Percentiles rank a stretch among this genome's conserved stretches.
phyloP scores from a whole-genome alignment of 1,140 invertebrate genomes.

The Ceratitis capitata region DNA sequence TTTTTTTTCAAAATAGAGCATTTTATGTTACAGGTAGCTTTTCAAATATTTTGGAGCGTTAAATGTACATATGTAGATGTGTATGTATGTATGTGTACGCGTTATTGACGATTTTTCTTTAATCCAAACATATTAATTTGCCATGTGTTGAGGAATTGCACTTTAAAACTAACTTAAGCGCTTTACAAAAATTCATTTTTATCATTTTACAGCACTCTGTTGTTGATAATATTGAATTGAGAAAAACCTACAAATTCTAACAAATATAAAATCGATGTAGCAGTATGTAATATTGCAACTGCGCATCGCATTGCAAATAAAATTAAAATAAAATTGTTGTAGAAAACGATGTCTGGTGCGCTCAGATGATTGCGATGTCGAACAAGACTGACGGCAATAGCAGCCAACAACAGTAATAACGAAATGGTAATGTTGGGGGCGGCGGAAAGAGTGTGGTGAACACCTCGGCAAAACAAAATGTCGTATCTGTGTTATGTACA shows the following conservation, averaged over 20 bases:
- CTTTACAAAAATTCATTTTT: not conserved
- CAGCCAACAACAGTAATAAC: not conserved
- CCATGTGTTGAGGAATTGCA: not conserved
- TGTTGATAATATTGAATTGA: not conserved
- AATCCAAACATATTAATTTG: not conserved
- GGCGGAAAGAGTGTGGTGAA: not conserved
- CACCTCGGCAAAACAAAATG: constrained; percentile 12
- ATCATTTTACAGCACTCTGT: not conserved
- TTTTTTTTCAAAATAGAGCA: not conserved
- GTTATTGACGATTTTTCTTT: too few species aligned
- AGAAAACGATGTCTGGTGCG: constrained; percentile 24
- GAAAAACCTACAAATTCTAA: not conserved
- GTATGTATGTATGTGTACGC: too few species aligned
- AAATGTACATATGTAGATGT: not conserved
- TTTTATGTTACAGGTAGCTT: too few species aligned
- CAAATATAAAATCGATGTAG: constrained; percentile 31
- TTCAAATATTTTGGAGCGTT: too few species aligned
- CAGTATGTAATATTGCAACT: constrained; percentile 19
- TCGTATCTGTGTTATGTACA: not conserved
- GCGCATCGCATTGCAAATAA: constrained; percentile 17
- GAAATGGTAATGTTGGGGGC: not conserved
- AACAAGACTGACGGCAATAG: not conserved
- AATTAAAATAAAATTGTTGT: constrained; percentile 30
- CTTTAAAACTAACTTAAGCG: not conserved
- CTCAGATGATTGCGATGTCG: constrained; percentile 1